A percentile compares a stretch with the other conserved stretches of the same genome.
Conservation (phyloP, 2,113 vertebrate genomes). For the Rallus limicola region DNA sequence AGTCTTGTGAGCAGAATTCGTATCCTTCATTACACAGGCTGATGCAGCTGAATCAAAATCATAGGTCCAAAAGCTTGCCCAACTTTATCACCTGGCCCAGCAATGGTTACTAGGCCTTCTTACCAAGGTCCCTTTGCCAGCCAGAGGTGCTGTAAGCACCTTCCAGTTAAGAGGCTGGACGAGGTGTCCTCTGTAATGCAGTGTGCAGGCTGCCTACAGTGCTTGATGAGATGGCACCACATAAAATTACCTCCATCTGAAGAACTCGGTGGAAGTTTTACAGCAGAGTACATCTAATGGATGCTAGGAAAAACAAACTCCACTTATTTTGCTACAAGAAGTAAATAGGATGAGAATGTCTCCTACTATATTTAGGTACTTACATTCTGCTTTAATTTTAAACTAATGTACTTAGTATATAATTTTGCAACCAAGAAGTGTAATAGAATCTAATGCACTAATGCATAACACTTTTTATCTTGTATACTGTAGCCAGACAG, state of each 20-base stretch:
- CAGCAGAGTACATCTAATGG: background rate
- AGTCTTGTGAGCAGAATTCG: background rate
- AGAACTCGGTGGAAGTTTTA: background rate
- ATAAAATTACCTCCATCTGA: background rate
- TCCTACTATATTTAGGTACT: background rate
- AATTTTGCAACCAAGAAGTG: slow-evolving; percentile 3
- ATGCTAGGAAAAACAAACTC: background rate
- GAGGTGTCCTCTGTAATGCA: fast-evolving
- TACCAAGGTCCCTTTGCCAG: background rate
- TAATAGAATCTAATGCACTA: slow-evolving; percentile 6
- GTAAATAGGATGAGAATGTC: background rate
- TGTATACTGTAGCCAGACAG: background rate
- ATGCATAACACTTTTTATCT: slow-evolving; percentile 1
- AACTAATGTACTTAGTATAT: background rate
- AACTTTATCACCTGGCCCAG: background rate
- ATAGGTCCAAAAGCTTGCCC: background rate
- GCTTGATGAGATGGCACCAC: background rate
- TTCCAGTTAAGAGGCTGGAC: fast-evolving
- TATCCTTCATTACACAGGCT: background rate
- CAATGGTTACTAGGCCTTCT: background rate
- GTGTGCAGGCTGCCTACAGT: background rate
- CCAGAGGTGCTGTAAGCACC: background rate
- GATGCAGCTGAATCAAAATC: background rate
- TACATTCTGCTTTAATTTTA: background rate
- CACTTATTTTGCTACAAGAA: background rate